Evolutionary conservation across 2,797 vertebrate species (phyloP).

Genomic region (Synaphobranchus kaupii): DNA sequence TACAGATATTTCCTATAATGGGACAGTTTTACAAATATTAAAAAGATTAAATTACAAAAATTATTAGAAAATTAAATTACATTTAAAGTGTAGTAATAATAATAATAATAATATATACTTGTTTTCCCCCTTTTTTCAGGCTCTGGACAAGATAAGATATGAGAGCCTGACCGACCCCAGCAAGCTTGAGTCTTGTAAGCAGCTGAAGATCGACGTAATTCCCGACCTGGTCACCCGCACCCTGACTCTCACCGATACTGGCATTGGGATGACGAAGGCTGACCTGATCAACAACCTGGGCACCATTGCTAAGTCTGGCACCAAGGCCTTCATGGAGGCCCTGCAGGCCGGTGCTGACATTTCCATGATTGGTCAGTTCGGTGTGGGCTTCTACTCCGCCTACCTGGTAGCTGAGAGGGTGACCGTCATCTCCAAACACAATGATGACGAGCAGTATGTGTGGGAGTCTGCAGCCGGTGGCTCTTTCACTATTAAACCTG

Average conservation of each 20-base stretch:
- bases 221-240: slow-evolving; percentile 66
- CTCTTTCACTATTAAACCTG: slow-evolving; percentile 74
- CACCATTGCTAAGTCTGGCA: slow-evolving; percentile 79
- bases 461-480: slow-evolving; percentile 80
- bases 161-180: slow-evolving; percentile 69
- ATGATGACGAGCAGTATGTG: slow-evolving; percentile 76
- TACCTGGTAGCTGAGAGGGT: slow-evolving; percentile 78
- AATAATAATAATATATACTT: background rate
- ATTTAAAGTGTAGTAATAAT: background rate
- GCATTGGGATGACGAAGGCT: slow-evolving; percentile 79
- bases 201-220: slow-evolving; percentile 61
- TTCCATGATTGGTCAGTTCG: slow-evolving; percentile 80
- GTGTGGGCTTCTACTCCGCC: slow-evolving; percentile 77
- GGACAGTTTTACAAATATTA: too few relatives aligned
- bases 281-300: slow-evolving; percentile 78
- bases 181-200: slow-evolving; percentile 71
- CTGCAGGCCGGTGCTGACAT: slow-evolving; percentile 78
- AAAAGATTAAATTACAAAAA: too few relatives aligned
- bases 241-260: slow-evolving; percentile 61
- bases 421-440: slow-evolving; percentile 79
- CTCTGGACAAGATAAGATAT: slow-evolving; percentile 74
- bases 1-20: background rate
- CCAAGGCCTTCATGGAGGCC: slow-evolving; percentile 81
- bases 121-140: slow-evolving; percentile 45
- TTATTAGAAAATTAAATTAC: too few relatives aligned